Evolutionary conservation across 1,140 invertebrate species (phyloP), one percentile per base, ranked within the genome.

Genomic region (Antheraea mylitta): DNA sequence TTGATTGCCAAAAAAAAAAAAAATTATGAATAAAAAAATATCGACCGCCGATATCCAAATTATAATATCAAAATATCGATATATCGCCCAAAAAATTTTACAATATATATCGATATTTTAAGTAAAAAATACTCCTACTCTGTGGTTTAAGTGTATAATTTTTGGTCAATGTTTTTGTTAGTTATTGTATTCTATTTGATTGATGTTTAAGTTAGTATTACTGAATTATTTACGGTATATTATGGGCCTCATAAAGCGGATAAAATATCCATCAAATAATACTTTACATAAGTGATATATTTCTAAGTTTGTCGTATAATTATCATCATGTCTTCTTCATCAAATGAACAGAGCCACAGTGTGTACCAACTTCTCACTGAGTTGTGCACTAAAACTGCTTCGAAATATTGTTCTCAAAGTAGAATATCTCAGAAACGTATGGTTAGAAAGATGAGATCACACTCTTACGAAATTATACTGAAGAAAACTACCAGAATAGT

Each of bases 401-500:
- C 78, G 37, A 80, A 86, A 74, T 87, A 82, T 74, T 76, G 76
- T 68, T 60, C 66, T 64, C 81, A 83, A 10, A 86, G 70, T 38
- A 80, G 70, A 67, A 71, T 86, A 69, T 84, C 87, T 59, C 85
- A 80, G 30, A 87, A 85, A 66, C 68, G 67, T 7, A 64, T 86
- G 13, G 70, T 75, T 19, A 64, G 79, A 9, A 86, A 85, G 76
- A 86, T 92, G 82, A 80, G 88, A 69, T 85, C 89, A 18, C 77
- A 78, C 58, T 78, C 83, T 2, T 92, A 90, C 65, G 88, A 90
- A 64, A 86, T 92, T 36, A 89, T 92, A 67, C 69, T 92, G 37
- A 86, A 84, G 59, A 89, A 83, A 66, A 77, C 83, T 13, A 58
- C 69, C 7, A 74, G 72, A 67, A 78, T 78, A 19, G 65, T 81